phyloP scores from a whole-genome alignment of 2,797 vertebrate genomes.

The Octomys mimax region DNA sequence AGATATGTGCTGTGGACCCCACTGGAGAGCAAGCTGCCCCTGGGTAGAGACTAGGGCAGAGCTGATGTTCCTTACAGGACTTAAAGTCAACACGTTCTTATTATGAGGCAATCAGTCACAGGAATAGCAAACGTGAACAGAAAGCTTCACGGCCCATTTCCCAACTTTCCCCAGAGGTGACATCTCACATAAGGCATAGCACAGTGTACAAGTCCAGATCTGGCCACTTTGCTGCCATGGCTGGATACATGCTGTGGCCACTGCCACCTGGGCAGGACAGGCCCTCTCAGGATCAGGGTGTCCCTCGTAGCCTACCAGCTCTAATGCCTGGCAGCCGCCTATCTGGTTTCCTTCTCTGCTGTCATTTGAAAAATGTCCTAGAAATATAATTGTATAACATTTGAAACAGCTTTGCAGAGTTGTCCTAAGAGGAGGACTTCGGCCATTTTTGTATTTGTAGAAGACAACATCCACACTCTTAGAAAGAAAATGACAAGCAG shows the following conservation, averaged over 20 bases:
- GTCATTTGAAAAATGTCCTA: constrained; percentile 16
- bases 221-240: background rate
- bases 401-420: constrained; percentile 1
- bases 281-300: background rate
- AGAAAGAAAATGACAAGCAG: background rate
- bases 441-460: background rate
- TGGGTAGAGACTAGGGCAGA: background rate
- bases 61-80: background rate
- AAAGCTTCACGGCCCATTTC: background rate
- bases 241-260: background rate
- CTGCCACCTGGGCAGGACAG: background rate
- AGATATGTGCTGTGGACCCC: too few species aligned
- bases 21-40: background rate
- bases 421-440: background rate
- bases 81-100: background rate
- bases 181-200: background rate
- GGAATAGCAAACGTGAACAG: background rate
- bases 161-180: background rate
- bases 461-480: background rate
- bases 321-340: background rate
- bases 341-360: background rate
- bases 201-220: fast-evolving
- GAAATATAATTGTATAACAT: background rate
- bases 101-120: background rate
- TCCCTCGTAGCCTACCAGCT: background rate